Evolutionary conservation across 2,797 vertebrate genomes (phyloP), one percentile per base, ranked within the genome.

Genomic region (Triplophysa yarkandensis): DNA sequence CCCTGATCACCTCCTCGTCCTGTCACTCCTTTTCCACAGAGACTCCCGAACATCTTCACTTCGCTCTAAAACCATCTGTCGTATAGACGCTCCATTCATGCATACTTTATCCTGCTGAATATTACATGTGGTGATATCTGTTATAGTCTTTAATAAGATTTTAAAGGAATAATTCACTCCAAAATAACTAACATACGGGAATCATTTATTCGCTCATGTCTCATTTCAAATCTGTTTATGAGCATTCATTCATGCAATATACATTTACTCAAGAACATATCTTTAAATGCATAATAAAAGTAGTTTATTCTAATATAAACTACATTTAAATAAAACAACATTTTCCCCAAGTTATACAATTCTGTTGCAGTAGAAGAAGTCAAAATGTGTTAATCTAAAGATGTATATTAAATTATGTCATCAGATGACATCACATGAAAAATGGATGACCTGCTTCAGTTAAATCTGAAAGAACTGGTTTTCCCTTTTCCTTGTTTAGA

Each of bases 61-160:
- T 80, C 68, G 32, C 64, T 66, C 77, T 61, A 16, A 52, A 60
- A 68, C 68, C 83, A 85, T 79, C 80, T 77, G 78, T 78, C 75
- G 55, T 44, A 48, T 39, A 77, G 64, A 73, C 27, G 21, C 77
- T 81, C 44, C 79, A 77, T 74, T 81, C 79, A 80, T 74, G 81
- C 72, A 78, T 76, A 65, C 66, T 80, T 79, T 65, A 75, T 66
- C 68, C 30, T 71, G 65, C 73, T 84, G 68, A 82, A 85, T 70
- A 75, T 81, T 81, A 65, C 74, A 82, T 77, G 63, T 43, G 55
- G 39, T 44, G 32, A 74, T 61, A 55, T 75, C 80, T 82, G 69
- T 71, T 83, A 79, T 32, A 70, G 50, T 60, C 67, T 55, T 16
- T 21, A 48, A 69, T 50, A 50, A 62, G 50, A 55, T 74, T 65